phyloP scores from a whole-genome alignment of 2,888 invertebrate species.

The Agonopterix arenella region DNA sequence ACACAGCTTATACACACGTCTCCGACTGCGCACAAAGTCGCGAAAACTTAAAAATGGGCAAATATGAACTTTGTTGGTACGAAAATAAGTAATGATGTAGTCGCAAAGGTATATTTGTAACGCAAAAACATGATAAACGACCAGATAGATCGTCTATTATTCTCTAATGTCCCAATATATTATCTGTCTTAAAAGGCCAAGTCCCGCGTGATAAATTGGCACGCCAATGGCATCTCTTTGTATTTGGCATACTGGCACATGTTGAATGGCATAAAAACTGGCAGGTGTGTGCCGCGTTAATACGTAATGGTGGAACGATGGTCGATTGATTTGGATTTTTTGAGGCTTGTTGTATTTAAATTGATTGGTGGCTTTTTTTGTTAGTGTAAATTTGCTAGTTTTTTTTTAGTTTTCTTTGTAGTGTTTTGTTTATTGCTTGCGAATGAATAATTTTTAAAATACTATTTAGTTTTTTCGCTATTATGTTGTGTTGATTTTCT shows the following conservation, averaged over 20 bases:
- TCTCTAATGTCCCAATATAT: constrained; percentile 70
- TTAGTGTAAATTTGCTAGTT: neutral
- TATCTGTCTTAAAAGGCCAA: constrained; percentile 59
- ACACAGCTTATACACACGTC: constrained; percentile 44
- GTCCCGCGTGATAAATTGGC: constrained; percentile 55
- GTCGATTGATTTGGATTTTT: constrained; percentile 21
- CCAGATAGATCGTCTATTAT: constrained; percentile 62
- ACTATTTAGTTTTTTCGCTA: no score
- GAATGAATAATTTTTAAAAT: no score
- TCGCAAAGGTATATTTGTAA: constrained; percentile 13
- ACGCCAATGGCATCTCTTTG: constrained; percentile 38
- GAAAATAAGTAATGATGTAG: neutral
- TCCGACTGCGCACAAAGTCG: constrained; percentile 10
- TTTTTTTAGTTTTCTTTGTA: no score
- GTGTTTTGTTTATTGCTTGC: no score
- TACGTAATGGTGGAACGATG: constrained; percentile 30
- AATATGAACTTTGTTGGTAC: constrained; percentile 6
- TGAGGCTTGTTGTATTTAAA: constrained; percentile 13
- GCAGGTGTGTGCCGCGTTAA: constrained; percentile 45
- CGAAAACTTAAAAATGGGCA: neutral
- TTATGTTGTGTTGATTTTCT: no score
- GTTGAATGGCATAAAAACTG: constrained; percentile 29
- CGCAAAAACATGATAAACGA: constrained; percentile 63
- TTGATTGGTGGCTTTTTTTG: constrained; percentile 16
- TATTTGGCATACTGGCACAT: constrained; percentile 24